phyloP scores from a whole-genome alignment of 2,113 vertebrate species.

The Seriola aureovittata region DNA sequence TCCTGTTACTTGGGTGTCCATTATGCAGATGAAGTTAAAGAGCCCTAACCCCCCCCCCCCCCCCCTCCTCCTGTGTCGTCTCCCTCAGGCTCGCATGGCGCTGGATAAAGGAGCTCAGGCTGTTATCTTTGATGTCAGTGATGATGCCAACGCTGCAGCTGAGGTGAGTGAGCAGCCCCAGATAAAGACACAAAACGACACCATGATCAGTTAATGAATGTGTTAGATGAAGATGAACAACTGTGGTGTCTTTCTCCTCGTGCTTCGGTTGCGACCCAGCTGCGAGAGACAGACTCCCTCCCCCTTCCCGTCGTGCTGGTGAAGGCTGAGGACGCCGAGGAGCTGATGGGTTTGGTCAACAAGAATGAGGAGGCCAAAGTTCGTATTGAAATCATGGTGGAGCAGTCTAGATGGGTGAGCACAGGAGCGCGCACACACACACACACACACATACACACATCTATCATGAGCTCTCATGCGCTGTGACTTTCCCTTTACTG shows the following conservation, averaged over 20 bases:
- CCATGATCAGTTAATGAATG: background rate
- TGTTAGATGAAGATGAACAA: background rate
- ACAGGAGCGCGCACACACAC: background rate
- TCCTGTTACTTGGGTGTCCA: background rate
- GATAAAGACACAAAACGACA: background rate
- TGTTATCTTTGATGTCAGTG: constrained; percentile 95
- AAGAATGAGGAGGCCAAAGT: constrained; percentile 96
- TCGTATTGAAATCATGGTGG: constrained; percentile 91
- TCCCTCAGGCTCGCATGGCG: constrained; percentile 91
- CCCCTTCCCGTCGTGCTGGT: constrained; percentile 93
- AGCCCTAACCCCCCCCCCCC: background rate
- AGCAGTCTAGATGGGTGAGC: constrained; percentile 88
- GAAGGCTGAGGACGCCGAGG: constrained; percentile 88
- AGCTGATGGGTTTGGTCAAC: constrained; percentile 96
- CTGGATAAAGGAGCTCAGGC: constrained; percentile 94
- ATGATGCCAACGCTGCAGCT: constrained; percentile 89
- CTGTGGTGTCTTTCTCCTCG: background rate
- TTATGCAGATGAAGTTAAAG: background rate
- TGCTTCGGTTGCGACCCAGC: constrained; percentile 70
- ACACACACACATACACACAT: background rate
- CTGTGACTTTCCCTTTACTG: background rate
- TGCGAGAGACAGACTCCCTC: constrained; percentile 88
- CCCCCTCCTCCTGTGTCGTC: constrained; percentile 18
- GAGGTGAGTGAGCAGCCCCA: constrained; percentile 86
- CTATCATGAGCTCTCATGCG: background rate